Conservation (phyloP, 2,113 vertebrate species). For the Egretta garzetta region DNA sequence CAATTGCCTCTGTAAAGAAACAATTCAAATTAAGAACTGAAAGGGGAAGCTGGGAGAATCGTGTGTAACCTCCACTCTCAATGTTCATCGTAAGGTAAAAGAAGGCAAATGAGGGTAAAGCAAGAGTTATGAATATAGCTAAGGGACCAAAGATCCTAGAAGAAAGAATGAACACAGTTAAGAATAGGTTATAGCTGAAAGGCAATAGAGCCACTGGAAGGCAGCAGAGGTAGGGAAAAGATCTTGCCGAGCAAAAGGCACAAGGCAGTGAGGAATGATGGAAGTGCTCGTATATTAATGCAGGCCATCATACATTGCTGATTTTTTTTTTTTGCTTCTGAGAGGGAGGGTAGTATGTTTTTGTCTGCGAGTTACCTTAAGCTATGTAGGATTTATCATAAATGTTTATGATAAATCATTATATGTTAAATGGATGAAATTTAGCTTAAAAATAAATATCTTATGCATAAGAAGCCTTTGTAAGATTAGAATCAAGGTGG, state of each 20-base stretch:
- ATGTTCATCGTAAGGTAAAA: background rate
- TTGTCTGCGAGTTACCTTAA: background rate
- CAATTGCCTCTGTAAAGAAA: background rate
- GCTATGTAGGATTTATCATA: background rate
- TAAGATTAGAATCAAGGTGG: background rate
- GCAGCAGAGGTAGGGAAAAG: conserved; percentile 17
- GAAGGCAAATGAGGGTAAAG: background rate
- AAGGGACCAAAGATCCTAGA: background rate
- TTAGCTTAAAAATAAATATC: background rate
- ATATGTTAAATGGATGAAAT: background rate
- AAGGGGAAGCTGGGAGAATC: background rate
- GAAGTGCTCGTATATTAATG: background rate
- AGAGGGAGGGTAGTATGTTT: background rate
- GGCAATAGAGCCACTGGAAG: background rate
- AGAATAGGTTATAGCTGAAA: background rate
- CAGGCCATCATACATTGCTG: background rate
- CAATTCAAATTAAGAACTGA: background rate
- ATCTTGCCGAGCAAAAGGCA: background rate
- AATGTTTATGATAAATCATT: background rate
- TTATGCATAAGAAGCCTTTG: background rate
- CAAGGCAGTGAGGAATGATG: background rate
- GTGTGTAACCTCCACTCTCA: background rate
- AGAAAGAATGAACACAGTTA: background rate
- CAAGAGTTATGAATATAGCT: background rate
- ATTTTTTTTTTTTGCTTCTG: background rate